A percentile compares a stretch with the other conserved stretches of the same genome.
phyloP scores from a whole-genome alignment of 2,113 vertebrate genomes.

The Halichoerus grypus region DNA sequence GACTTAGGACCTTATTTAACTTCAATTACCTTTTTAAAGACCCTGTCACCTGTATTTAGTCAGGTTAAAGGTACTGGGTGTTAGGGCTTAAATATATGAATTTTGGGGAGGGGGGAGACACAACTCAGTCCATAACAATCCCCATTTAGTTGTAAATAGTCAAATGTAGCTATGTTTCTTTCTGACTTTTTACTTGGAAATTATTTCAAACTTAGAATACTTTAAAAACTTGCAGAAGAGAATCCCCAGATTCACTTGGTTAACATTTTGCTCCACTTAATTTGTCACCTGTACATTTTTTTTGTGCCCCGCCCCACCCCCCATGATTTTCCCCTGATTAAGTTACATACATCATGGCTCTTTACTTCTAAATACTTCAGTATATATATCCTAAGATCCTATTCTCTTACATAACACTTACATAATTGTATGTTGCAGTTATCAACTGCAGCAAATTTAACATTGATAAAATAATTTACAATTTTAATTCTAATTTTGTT shows the following conservation, averaged over 20 bases:
- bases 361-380: background rate
- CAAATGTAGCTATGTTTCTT: background rate
- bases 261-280: background rate
- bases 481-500: background rate
- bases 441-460: background rate
- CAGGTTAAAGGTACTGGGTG: background rate
- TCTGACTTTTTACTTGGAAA: background rate
- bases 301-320: background rate
- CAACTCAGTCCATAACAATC: background rate
- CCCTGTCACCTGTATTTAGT: background rate
- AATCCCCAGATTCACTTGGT: background rate
- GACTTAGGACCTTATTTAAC: background rate
- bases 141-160: background rate
- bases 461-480: background rate
- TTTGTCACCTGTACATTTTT: background rate
- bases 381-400: background rate
- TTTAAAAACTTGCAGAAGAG: background rate
- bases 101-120: background rate
- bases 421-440: background rate
- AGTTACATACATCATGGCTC: background rate
- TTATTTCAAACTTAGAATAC: background rate
- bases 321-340: background rate
- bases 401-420: background rate
- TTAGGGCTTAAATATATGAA: background rate
- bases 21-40: background rate